Conservation (phyloP, 2,797 vertebrate genomes). For the Rallus crepitans region DNA sequence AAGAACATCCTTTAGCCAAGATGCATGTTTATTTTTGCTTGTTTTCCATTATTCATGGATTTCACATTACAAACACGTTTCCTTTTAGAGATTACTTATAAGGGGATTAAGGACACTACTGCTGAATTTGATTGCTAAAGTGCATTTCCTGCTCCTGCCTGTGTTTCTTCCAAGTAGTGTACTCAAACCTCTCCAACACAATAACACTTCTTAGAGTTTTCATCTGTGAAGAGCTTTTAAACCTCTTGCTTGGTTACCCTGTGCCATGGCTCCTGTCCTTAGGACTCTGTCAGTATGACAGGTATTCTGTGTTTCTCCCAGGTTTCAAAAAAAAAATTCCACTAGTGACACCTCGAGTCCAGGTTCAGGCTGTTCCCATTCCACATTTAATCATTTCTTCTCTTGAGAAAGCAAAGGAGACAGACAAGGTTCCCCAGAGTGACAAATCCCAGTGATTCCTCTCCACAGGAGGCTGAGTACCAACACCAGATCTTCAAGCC, state of each 20-base stretch:
- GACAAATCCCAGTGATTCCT: rapidly evolving
- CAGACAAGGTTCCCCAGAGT: not conserved
- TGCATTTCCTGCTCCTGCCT: constrained; percentile 17
- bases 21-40: constrained; percentile 6
- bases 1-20: not conserved
- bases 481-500: rapidly evolving
- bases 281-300: not conserved
- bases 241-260: not conserved
- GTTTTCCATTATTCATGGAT: not conserved
- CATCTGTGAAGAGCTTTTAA: not conserved
- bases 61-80: constrained; percentile 13
- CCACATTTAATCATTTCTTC: not conserved
- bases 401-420: not conserved
- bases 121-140: not conserved
- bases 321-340: not conserved
- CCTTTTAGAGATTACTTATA: constrained; percentile 24
- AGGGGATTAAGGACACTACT: not conserved
- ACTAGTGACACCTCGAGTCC: not conserved
- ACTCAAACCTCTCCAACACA: not conserved
- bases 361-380: not conserved
- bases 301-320: not conserved
- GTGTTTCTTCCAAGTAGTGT: not conserved
- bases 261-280: rapidly evolving
- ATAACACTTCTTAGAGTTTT: not conserved
- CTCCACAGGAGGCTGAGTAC: rapidly evolving